A percentile compares a stretch with the other conserved stretches of the same genome.
phyloP scores from a whole-genome alignment of 2,797 vertebrate species.

The Lateolabrax maculatus region DNA sequence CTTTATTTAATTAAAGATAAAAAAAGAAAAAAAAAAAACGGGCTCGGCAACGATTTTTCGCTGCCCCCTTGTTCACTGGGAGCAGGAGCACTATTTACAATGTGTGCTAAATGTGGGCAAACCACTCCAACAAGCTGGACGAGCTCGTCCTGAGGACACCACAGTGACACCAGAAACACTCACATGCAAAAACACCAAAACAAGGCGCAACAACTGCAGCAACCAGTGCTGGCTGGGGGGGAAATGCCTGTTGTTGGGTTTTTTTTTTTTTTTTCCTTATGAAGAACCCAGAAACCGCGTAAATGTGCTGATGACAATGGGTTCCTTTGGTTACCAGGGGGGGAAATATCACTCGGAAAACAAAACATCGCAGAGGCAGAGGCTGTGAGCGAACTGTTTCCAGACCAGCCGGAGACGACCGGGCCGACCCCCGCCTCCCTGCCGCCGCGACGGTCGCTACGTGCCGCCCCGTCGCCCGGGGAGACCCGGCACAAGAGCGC shows the following conservation, averaged over 20 bases:
- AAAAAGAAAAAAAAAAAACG: conserved; percentile 44
- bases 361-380: conserved; percentile 27
- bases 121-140: conserved; percentile 56
- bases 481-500: conserved; percentile 24
- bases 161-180: background rate
- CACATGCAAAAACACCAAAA: background rate
- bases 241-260: background rate
- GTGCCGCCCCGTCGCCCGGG: conserved; percentile 30
- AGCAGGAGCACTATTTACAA: conserved; percentile 8
- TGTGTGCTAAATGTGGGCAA: conserved; percentile 26
- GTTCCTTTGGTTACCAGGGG: conserved; percentile 21
- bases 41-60: background rate
- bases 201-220: conserved; percentile 40
- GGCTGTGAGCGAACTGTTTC: conserved; percentile 61
- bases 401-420: conserved; percentile 54
- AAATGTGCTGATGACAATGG: background rate
- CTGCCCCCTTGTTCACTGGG: background rate
- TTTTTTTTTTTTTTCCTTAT: too few relatives aligned
- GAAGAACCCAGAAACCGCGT: conserved; percentile 20
- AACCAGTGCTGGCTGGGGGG: conserved; percentile 33
- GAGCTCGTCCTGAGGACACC: conserved; percentile 39
- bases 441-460: conserved; percentile 42
- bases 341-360: conserved; percentile 33
- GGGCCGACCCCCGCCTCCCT: conserved; percentile 35
- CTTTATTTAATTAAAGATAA: too few relatives aligned